phyloP scores from a whole-genome alignment of 2,797 vertebrate species.

The Acanthurus lineatus region DNA sequence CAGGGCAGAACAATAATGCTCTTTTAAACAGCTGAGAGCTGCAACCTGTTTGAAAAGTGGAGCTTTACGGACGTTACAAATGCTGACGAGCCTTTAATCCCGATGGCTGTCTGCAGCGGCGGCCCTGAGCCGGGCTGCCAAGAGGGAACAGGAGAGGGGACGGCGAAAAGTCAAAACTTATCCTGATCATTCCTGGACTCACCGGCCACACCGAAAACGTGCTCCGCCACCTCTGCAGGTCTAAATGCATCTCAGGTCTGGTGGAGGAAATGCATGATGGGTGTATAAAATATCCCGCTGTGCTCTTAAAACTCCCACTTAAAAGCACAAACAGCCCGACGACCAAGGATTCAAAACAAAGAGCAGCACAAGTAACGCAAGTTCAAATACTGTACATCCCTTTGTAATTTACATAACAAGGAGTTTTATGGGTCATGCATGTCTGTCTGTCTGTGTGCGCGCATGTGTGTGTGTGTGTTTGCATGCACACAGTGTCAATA shows the following conservation, averaged over 20 bases:
- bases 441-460: not conserved
- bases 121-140: slow-evolving; percentile 47
- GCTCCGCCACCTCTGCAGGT: slow-evolving; percentile 52
- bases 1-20: slow-evolving; percentile 79
- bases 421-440: slow-evolving; percentile 11
- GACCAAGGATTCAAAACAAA: slow-evolving; percentile 2
- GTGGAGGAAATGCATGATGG: not conserved
- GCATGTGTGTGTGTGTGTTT: not conserved
- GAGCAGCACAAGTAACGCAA: not conserved
- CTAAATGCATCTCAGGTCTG: slow-evolving; percentile 56
- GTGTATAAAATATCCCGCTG: not conserved
- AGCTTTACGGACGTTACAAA: slow-evolving; percentile 81
- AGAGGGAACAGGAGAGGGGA: slow-evolving; percentile 37
- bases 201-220: slow-evolving; percentile 44
- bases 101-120: slow-evolving; percentile 59
- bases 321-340: slow-evolving; percentile 1
- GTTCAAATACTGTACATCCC: slow-evolving; percentile 17
- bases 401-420: slow-evolving; percentile 30
- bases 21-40: slow-evolving; percentile 86
- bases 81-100: slow-evolving; percentile 84
- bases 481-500: slow-evolving; percentile 22
- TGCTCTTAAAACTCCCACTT: not conserved
- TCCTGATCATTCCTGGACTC: slow-evolving; percentile 45
- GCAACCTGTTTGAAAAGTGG: slow-evolving; percentile 87
- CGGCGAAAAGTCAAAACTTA: not conserved